Evolutionary conservation across 2,797 vertebrate species (phyloP).

Genomic region (Helarctos malayanus): DNA sequence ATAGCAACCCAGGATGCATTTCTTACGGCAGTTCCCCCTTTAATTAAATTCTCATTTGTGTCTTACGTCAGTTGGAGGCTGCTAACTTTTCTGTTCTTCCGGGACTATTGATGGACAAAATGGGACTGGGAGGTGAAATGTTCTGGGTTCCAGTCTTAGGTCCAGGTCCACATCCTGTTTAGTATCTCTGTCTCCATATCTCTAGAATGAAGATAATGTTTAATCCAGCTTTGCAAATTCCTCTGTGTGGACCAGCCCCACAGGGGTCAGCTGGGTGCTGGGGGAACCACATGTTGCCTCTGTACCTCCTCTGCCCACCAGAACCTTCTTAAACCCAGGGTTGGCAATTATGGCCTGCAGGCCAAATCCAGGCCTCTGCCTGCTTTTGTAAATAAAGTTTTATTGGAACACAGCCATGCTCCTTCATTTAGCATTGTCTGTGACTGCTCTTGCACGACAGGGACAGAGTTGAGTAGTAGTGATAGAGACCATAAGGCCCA

Average conservation of each 20-base stretch:
- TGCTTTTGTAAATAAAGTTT: conserved; percentile 69
- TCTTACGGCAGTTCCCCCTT: conserved; percentile 25
- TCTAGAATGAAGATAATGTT: conserved; percentile 65
- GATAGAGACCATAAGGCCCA: not conserved
- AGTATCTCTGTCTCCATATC: conserved; percentile 36
- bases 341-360: not conserved
- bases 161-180: not conserved
- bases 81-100: conserved; percentile 56
- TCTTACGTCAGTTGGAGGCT: conserved; percentile 11
- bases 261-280: not conserved
- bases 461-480: conserved; percentile 18
- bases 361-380: conserved; percentile 11
- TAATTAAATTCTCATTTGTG: conserved; percentile 60
- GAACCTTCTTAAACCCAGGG: conserved; percentile 47
- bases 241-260: not conserved
- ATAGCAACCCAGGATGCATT: conserved; percentile 54
- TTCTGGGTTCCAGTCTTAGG: conserved; percentile 49
- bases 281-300: conserved; percentile 37
- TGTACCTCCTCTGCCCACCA: conserved; percentile 16
- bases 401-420: conserved; percentile 49
- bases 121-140: conserved; percentile 5
- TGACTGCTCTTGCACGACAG: conserved; percentile 37
- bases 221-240: conserved; percentile 62
- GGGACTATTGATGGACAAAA: conserved; percentile 36
- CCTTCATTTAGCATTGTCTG: conserved; percentile 9